Evolutionary conservation across 2,888 invertebrate genomes (phyloP).

Genomic region (Pseudococcus jackbeardsleyi): DNA sequence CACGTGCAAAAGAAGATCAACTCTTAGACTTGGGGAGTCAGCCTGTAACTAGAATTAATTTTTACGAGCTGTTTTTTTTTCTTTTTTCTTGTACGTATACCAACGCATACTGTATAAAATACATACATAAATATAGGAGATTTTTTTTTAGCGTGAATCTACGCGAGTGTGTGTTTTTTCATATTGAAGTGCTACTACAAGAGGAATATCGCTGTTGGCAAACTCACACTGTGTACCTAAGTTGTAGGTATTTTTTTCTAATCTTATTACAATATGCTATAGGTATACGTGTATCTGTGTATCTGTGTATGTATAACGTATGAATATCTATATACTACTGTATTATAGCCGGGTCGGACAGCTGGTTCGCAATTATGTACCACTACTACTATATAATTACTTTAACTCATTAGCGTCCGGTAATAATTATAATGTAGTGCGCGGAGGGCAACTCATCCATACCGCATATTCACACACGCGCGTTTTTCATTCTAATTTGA

Average conservation of each 20-base stretch:
- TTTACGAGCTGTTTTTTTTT: too few relatives aligned
- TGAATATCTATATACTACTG: constrained; percentile 35
- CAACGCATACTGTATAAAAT: too few relatives aligned
- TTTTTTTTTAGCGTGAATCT: too few relatives aligned
- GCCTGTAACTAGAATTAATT: too few relatives aligned
- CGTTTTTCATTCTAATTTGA: constrained; percentile 56
- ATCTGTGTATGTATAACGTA: neutral
- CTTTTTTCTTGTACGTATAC: too few relatives aligned
- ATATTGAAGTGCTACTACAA: neutral
- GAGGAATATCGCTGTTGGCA: constrained; percentile 38
- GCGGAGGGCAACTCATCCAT: constrained; percentile 60
- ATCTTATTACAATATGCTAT: constrained; percentile 53
- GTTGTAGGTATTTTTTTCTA: constrained; percentile 10
- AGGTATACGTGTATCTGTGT: neutral
- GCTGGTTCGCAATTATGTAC: constrained; percentile 59
- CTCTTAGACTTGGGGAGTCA: too few relatives aligned
- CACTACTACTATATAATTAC: constrained; percentile 61
- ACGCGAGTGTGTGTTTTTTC: neutral
- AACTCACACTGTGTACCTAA: constrained; percentile 29
- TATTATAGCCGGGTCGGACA: constrained; percentile 52
- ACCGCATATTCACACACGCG: constrained; percentile 57
- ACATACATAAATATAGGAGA: too few relatives aligned
- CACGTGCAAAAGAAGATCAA: neutral
- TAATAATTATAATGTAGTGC: constrained; percentile 62
- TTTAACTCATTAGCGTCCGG: constrained; percentile 63